Percentiles rank a stretch among this genome's conserved stretches.
phyloP scores from a whole-genome alignment of 1,140 invertebrate species.

The Procambarus clarkii region DNA sequence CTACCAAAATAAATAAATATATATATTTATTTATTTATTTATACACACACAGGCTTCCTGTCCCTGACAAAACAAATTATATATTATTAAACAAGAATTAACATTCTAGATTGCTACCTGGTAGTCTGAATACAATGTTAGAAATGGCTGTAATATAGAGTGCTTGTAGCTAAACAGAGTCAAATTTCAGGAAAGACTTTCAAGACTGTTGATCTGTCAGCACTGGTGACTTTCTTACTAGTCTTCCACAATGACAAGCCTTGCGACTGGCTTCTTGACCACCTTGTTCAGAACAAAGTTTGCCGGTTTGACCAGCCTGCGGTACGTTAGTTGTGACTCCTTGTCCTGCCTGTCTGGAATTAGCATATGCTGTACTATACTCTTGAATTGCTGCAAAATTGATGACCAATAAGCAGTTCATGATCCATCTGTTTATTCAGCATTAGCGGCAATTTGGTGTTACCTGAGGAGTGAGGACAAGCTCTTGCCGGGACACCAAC shows the following conservation, averaged over 20 bases:
- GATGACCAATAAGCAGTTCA: neutral
- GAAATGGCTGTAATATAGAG: too few relatives aligned
- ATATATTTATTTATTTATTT: too few relatives aligned
- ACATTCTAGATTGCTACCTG: too few relatives aligned
- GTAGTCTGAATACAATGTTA: too few relatives aligned
- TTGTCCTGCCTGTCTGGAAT: slow-evolving; percentile 28
- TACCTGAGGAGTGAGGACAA: neutral
- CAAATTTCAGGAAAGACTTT: slow-evolving; percentile 77
- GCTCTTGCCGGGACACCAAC: neutral
- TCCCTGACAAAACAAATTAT: too few relatives aligned
- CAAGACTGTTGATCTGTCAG: slow-evolving; percentile 76
- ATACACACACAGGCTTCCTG: too few relatives aligned
- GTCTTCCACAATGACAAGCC: slow-evolving; percentile 79
- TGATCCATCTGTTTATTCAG: neutral
- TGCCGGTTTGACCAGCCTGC: slow-evolving; percentile 77
- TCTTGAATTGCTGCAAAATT: neutral
- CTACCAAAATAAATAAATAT: too few relatives aligned
- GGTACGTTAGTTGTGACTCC: slow-evolving; percentile 73
- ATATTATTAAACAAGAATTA: too few relatives aligned
- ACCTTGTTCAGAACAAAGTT: slow-evolving; percentile 77
- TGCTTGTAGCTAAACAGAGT: slow-evolving; percentile 25
- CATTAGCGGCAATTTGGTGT: neutral
- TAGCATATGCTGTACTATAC: slow-evolving; percentile 31
- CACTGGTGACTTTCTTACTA: slow-evolving; percentile 77
- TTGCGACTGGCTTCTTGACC: slow-evolving; percentile 79